These are phyloP conservation scores for Scotopteryx bipunctaria DNA, from an alignment of 2,888 invertebrate species.

Conservation along the genomic window DNA sequence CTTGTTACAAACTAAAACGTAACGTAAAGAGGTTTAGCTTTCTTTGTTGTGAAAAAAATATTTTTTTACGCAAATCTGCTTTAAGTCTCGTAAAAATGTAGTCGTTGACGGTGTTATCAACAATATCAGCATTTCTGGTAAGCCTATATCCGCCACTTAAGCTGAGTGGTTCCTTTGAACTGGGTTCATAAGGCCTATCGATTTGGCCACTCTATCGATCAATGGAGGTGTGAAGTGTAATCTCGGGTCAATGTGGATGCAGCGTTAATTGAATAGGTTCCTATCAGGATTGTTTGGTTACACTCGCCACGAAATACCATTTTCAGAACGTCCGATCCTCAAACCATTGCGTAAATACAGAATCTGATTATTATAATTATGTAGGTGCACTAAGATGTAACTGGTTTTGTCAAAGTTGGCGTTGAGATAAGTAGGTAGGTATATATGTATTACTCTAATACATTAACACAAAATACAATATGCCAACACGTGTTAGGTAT, in stretches of 20 bases:
- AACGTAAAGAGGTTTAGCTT: no score
- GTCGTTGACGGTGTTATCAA: background rate
- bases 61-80: background rate
- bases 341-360: slow-evolving; percentile 15
- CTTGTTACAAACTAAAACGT: background rate
- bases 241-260: slow-evolving; percentile 40
- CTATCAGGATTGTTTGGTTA: slow-evolving; percentile 44
- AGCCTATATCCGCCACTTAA: slow-evolving; percentile 8
- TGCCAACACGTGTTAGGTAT: no score
- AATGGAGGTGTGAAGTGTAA: slow-evolving; percentile 27
- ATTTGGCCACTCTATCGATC: slow-evolving; percentile 8
- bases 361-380: slow-evolving; percentile 1
- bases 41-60: no score
- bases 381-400: background rate
- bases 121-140: slow-evolving; percentile 3
- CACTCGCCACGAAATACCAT: slow-evolving; percentile 30
- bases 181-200: slow-evolving; percentile 6
- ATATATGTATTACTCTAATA: no score
- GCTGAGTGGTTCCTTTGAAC: slow-evolving; percentile 5
- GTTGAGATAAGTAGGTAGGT: no score
- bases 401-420: background rate
- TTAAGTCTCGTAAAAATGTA: background rate
- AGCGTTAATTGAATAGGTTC: slow-evolving; percentile 48
- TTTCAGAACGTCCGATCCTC: slow-evolving; percentile 3
- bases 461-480: no score